Base-by-base conservation (phyloP, 1,140 invertebrate genomes). In the Argopecten irradians region DNA sequence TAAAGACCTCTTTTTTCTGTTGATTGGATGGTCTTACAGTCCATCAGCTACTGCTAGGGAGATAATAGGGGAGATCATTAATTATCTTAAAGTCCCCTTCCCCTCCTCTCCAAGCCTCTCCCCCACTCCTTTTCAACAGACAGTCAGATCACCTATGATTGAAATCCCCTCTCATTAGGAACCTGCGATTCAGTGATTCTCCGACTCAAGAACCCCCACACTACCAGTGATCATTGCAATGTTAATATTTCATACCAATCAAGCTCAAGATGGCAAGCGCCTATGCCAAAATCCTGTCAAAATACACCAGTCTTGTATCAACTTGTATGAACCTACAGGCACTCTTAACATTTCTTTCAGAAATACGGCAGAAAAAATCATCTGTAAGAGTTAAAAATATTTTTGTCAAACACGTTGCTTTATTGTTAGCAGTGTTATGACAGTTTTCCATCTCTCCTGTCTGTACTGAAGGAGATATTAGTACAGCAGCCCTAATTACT, bases 171-270 rank as follows among this genome's bases (percentile, higher is more conserved):
- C 55, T 71, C 55, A 71, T 71, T 71, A 71, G 55, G 55, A 71
- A 0, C 22, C 55, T 28, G 55, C 14, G 22, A 46, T 46, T 46
- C 55, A 5, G 55, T 22, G 22, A 46, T 46, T 46, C 43, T 22
- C 19, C 16, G 55, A 71, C 28, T 71, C 22, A 22, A 28, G 55
- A 71, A 71, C 22, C 55, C n/a, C 16, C 5, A 16, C 55, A 71
- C 7, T 71, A 71, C 5, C 22, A 11, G 22, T 28, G 16, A 71
- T 71, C 55, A 71, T 71, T 28, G 55, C 11, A 71, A 16, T 2
- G 55, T 71, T 71, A 71, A 71, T 71, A 71, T 71, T n/a, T 71
- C 55, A 71, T 71, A 71, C 22, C 22, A 71, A 28, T 71, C 55
- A 28, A 11, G 11, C 55, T 71, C 55, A 71, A 71, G 55, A 71